phyloP scores from a whole-genome alignment of 2,113 vertebrate species.

The Nestor notabilis region DNA sequence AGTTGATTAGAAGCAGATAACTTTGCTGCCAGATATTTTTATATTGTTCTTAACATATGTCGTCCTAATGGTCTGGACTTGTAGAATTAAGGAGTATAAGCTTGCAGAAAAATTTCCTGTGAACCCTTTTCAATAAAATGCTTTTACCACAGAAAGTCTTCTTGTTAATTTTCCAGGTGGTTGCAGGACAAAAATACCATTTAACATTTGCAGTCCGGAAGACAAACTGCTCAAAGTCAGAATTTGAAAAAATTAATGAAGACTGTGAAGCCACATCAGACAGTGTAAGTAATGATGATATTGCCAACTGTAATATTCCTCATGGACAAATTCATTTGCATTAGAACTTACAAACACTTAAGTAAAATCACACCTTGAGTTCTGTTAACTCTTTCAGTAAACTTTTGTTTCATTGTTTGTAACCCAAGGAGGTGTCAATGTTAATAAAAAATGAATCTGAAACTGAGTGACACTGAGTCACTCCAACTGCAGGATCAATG shows the following conservation, averaged over 20 bases:
- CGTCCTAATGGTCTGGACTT: background rate
- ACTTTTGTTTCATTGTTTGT: background rate
- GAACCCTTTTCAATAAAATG: background rate
- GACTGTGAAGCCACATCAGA: background rate
- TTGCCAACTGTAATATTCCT: background rate
- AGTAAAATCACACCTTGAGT: background rate
- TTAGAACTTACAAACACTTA: background rate
- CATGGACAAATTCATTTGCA: background rate
- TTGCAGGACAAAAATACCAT: constrained; percentile 19
- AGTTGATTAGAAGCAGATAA: background rate
- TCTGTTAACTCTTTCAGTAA: background rate
- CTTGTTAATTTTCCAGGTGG: constrained; percentile 63
- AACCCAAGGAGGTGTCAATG: background rate
- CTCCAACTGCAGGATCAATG: background rate
- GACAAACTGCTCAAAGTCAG: constrained; percentile 70
- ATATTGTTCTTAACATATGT: background rate
- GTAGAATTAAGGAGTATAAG: background rate
- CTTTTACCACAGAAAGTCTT: background rate
- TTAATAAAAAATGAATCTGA: background rate
- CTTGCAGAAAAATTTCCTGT: background rate
- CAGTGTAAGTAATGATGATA: constrained; percentile 54
- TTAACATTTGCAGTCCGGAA: constrained; percentile 17
- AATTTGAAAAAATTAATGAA: background rate
- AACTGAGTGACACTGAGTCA: background rate
- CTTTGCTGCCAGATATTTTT: constrained; percentile 2